These are phyloP conservation scores for Caenorhabditis sp. DNA, from an alignment of 2,888 invertebrate genomes.

Conservation along the genomic window DNA sequence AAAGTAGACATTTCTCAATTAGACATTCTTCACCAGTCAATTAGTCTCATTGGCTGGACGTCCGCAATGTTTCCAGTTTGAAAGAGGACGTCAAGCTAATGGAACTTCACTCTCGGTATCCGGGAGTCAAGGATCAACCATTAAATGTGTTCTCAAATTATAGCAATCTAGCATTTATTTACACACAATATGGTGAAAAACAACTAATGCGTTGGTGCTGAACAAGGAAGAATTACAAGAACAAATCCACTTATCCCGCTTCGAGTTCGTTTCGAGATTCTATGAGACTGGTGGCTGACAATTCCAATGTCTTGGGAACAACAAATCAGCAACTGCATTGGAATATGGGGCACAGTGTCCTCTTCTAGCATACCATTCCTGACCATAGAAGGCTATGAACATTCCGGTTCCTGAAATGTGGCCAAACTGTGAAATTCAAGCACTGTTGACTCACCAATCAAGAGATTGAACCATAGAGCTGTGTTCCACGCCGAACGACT, in stretches of 20 bases:
- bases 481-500: constrained; percentile 87
- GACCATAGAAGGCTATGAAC: constrained; percentile 81
- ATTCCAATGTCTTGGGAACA: constrained; percentile 76
- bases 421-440: neutral
- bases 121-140: too few relatives aligned
- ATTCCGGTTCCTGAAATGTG: constrained; percentile 78
- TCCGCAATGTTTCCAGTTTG: neutral
- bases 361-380: constrained; percentile 89
- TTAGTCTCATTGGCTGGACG: neutral
- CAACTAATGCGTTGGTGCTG: constrained; percentile 34
- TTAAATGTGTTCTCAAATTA: neutral
- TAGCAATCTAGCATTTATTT: neutral
- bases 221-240: constrained; percentile 23
- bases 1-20: neutral
- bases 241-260: constrained; percentile 9
- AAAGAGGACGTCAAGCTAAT: too few relatives aligned
- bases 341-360: constrained; percentile 73
- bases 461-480: constrained; percentile 91
- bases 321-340: constrained; percentile 65
- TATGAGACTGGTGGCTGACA: constrained; percentile 58
- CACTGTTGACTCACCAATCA: constrained; percentile 87
- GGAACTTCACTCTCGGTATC: too few relatives aligned
- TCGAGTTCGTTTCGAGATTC: constrained; percentile 12
- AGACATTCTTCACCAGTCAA: constrained; percentile 1
- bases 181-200: neutral